A percentile compares a stretch with the other conserved stretches of the same genome.
phyloP scores from a whole-genome alignment of 2,113 vertebrate species.

The Nansenia antarctica region DNA sequence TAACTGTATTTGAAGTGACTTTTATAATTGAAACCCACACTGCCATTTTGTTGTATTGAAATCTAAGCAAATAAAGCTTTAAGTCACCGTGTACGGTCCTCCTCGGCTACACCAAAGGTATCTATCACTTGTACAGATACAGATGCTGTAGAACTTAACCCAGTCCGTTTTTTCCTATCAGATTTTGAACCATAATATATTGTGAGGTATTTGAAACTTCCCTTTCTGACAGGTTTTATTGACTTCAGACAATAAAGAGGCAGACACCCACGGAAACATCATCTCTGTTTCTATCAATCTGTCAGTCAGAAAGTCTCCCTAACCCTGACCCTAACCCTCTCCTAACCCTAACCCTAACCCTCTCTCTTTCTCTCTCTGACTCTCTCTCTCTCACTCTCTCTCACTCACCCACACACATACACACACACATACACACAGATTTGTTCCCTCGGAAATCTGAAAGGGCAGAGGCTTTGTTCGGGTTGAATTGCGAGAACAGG shows the following conservation, averaged over 20 bases:
- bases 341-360: no score
- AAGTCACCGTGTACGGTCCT: conserved; percentile 65
- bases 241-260: not conserved
- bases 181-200: conserved; percentile 27
- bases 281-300: not conserved
- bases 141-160: conserved; percentile 54
- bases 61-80: conserved; percentile 75
- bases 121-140: no score
- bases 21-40: conserved; percentile 74
- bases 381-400: not conserved
- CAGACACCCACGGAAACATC: not conserved
- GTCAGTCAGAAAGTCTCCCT: no score
- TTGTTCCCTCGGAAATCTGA: no score
- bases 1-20: conserved; percentile 69
- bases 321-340: no score
- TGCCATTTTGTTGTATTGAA: conserved; percentile 79
- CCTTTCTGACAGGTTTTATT: not conserved
- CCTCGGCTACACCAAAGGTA: conserved; percentile 56
- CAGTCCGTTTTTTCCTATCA: conserved; percentile 34
- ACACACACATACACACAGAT: not conserved
- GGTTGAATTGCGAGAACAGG: no score
- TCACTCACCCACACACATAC: not conserved
- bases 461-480: no score
- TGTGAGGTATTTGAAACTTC: conserved; percentile 20
- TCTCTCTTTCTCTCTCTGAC: no score